Conservation (phyloP, 2,797 vertebrate species). For the Phoeniculus purpureus region DNA sequence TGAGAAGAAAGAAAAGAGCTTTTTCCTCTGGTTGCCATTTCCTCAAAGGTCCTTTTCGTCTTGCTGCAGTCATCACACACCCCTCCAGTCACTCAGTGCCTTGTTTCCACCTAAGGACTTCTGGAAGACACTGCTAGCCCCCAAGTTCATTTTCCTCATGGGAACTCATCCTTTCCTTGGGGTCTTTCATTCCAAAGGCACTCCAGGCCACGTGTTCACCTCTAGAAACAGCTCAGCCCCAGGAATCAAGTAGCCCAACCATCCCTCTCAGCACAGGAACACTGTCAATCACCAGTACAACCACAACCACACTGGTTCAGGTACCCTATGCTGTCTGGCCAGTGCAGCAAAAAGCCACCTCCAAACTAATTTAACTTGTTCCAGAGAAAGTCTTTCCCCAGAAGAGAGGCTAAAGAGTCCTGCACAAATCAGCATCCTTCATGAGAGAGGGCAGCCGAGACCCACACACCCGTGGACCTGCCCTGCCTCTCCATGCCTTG, state of each 20-base stretch:
- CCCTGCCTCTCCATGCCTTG: neutral
- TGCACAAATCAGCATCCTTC: neutral
- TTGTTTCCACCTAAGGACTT: neutral
- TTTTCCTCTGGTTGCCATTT: neutral
- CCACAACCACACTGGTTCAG: neutral
- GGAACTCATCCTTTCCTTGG: neutral
- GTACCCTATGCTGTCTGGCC: neutral
- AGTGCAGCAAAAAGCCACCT: neutral
- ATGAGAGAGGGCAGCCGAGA: neutral
- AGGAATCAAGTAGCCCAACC: fast-evolving
- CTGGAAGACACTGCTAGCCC: neutral
- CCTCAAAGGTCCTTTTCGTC: neutral
- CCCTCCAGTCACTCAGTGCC: neutral
- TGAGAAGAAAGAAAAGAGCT: neutral
- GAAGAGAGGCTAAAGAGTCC: neutral
- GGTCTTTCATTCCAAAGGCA: neutral
- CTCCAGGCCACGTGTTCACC: neutral
- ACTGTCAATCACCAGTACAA: neutral
- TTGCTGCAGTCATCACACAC: neutral
- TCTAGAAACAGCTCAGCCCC: neutral
- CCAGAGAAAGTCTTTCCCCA: neutral
- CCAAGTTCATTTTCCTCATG: neutral
- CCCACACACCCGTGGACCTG: neutral
- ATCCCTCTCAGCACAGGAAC: neutral
- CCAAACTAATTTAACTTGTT: neutral